phyloP scores from a whole-genome alignment of 2,113 vertebrate genomes.

The Butastur rufipennis region DNA sequence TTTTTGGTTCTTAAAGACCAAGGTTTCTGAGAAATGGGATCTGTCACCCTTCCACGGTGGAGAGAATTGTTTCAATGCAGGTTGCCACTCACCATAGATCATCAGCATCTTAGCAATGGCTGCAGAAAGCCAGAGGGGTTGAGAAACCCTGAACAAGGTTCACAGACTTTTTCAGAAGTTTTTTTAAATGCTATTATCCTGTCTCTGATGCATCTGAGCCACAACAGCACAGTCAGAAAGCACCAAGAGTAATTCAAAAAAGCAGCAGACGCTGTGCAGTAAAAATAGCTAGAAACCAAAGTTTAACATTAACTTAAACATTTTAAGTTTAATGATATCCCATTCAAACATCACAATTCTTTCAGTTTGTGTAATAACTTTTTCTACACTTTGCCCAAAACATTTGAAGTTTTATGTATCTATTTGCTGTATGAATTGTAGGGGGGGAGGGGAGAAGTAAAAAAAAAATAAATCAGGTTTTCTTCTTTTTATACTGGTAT shows the following conservation, averaged over 20 bases:
- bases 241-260: not conserved
- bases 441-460: accelerated
- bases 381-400: not conserved
- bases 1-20: not conserved
- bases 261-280: not conserved
- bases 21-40: not conserved
- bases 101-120: not conserved
- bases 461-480: not conserved
- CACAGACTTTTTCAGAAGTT: not conserved
- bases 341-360: not conserved
- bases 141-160: not conserved
- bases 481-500: not conserved
- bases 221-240: not conserved
- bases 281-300: not conserved
- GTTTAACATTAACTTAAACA: not conserved
- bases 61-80: not conserved
- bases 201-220: not conserved
- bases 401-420: not conserved
- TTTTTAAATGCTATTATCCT: not conserved
- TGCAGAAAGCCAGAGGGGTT: not conserved
- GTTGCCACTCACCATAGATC: not conserved
- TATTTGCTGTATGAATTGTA: not conserved
- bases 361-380: not conserved
- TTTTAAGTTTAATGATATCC: not conserved
- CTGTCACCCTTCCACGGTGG: accelerated